These are phyloP conservation scores for Luperina testacea DNA, from an alignment of 2,888 invertebrate genomes.

Conservation along the genomic window DNA sequence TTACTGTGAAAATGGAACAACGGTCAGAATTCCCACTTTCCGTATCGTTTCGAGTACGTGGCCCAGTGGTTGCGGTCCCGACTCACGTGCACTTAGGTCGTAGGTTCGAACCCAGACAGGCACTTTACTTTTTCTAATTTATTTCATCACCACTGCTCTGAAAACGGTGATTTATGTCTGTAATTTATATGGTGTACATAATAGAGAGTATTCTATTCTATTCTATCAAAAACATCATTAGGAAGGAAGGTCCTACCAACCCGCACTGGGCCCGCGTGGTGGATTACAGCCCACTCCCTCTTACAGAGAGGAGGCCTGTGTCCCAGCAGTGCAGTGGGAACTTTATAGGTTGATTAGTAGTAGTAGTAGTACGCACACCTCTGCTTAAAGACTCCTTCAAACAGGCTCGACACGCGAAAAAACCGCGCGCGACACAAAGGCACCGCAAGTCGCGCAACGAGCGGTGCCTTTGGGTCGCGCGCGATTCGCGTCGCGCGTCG, in stretches of 20 bases:
- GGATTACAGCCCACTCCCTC: neutral
- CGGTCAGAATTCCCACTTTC: neutral
- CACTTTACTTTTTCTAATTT: neutral
- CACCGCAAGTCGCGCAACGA: too few relatives aligned
- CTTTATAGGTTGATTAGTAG: too few relatives aligned
- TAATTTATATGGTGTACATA: too few relatives aligned
- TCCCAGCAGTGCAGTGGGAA: too few relatives aligned
- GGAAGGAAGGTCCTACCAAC: neutral
- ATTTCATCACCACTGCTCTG: neutral
- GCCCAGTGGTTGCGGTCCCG: neutral
- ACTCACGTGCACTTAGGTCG: neutral
- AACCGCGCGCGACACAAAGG: too few relatives aligned
- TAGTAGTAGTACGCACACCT: neutral
- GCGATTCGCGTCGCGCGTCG: too few relatives aligned
- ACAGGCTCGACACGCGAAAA: too few relatives aligned
- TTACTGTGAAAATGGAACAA: conserved; percentile 29
- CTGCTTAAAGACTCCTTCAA: too few relatives aligned
- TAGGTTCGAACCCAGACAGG: neutral
- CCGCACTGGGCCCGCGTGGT: neutral
- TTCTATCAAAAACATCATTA: neutral
- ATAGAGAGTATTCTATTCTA: too few relatives aligned
- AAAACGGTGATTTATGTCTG: neutral
- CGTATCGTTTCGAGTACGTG: neutral
- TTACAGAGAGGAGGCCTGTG: neutral
- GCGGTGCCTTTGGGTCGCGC: too few relatives aligned